Evolutionary conservation across 2,797 vertebrate genomes (phyloP).

Genomic region (Sebastolobus altivelis): DNA sequence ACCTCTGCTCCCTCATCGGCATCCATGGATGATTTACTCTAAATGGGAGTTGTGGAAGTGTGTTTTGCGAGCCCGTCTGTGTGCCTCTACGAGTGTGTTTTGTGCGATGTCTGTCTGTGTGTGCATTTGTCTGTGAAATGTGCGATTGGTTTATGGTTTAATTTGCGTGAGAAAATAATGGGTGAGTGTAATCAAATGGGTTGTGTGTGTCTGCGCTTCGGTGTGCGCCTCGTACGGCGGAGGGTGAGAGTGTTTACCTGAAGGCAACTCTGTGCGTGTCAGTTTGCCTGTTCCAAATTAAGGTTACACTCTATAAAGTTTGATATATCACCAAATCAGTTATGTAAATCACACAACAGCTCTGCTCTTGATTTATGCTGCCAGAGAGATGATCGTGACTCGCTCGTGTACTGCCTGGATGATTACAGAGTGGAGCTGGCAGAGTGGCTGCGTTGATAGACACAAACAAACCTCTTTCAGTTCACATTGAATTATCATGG

Average conservation of each 20-base stretch:
- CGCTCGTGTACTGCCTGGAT: slow-evolving; percentile 63
- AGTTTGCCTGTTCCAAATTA: slow-evolving; percentile 52
- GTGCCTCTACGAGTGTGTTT: neutral
- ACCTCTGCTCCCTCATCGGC: slow-evolving; percentile 57
- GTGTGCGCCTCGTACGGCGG: slow-evolving; percentile 10
- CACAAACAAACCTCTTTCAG: slow-evolving; percentile 39
- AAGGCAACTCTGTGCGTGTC: slow-evolving; percentile 31
- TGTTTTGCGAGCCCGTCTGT: slow-evolving; percentile 3
- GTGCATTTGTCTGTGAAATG: slow-evolving; percentile 54
- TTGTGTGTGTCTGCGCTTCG: slow-evolving; percentile 33
- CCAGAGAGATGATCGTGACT: slow-evolving; percentile 66
- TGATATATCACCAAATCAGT: slow-evolving; percentile 71
- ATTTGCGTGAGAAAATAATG: slow-evolving; percentile 67
- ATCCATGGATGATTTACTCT: slow-evolving; percentile 67
- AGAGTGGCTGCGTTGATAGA: slow-evolving; percentile 43
- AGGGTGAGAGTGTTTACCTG: slow-evolving; percentile 27
- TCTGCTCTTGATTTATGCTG: slow-evolving; percentile 71
- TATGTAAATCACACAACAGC: slow-evolving; percentile 74
- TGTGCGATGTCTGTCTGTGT: slow-evolving; percentile 29
- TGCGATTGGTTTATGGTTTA: slow-evolving; percentile 49
- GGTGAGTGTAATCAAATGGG: slow-evolving; percentile 41
- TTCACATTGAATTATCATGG: slow-evolving; percentile 56
- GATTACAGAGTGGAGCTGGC: slow-evolving; percentile 60
- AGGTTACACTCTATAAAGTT: slow-evolving; percentile 73
- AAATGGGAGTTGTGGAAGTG: slow-evolving; percentile 46